A percentile compares a stretch with the other conserved stretches of the same genome.
Conservation (phyloP, 2,113 vertebrate species). For the Pimephales promelas region DNA sequence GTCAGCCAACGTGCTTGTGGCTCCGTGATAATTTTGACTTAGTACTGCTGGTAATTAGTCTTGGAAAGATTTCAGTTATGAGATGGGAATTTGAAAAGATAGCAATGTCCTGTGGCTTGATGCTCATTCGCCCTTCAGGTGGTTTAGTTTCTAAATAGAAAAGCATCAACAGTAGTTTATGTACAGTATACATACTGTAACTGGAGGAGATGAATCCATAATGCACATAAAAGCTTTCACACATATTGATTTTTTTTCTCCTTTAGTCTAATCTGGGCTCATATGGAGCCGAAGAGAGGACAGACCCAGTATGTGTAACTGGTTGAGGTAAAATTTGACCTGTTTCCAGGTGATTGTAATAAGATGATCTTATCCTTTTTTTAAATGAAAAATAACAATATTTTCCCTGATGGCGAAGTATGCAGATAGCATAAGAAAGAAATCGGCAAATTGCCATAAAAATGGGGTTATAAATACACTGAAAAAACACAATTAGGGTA, state of each 20-base stretch:
- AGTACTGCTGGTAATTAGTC: neutral
- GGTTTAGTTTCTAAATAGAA: slow-evolving; percentile 1
- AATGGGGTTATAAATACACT: neutral
- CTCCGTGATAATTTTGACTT: neutral
- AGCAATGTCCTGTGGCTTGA: neutral
- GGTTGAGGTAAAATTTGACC: neutral
- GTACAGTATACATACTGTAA: slow-evolving; percentile 5
- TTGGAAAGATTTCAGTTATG: neutral
- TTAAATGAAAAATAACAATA: neutral
- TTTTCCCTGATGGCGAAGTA: neutral
- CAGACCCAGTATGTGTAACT: neutral
- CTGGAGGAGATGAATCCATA: slow-evolving; percentile 10
- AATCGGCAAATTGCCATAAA: no score
- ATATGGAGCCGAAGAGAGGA: slow-evolving; percentile 18
- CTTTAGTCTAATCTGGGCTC: slow-evolving; percentile 12
- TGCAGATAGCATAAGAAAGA: neutral
- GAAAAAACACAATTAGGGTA: neutral
- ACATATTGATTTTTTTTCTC: neutral
- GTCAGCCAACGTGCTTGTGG: neutral
- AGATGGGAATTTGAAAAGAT: neutral
- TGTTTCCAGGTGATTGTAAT: neutral
- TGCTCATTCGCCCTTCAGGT: neutral
- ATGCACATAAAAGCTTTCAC: slow-evolving; percentile 26
- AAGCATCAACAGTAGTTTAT: neutral
- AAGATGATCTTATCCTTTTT: neutral